Conservation (phyloP, 1,140 invertebrate species). For the Bursaphelenchus mucronatus region DNA sequence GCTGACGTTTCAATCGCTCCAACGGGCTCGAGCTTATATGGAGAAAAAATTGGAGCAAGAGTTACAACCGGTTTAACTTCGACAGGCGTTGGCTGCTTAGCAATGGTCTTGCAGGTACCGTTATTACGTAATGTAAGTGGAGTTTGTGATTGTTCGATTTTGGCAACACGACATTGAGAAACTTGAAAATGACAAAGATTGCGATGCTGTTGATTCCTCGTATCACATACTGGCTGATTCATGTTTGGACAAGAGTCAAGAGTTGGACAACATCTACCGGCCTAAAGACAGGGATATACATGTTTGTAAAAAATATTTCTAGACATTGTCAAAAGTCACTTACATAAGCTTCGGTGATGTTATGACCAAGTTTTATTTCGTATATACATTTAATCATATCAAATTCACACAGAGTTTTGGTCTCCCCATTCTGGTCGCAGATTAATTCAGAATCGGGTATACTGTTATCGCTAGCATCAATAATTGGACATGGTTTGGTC, state of each 20-base stretch:
- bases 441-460: constrained; percentile 44
- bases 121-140: constrained; percentile 11
- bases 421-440: constrained; percentile 55
- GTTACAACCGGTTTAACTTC: neutral
- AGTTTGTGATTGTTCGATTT: constrained; percentile 32
- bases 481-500: constrained; percentile 37
- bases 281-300: constrained; percentile 27
- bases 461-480: constrained; percentile 17
- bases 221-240: constrained; percentile 43
- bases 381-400: constrained; percentile 55
- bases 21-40: no score
- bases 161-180: constrained; percentile 40
- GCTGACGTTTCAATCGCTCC: no score
- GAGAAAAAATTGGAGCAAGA: no score
- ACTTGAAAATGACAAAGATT: constrained; percentile 48
- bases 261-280: constrained; percentile 45
- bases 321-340: constrained; percentile 14
- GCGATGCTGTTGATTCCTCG: constrained; percentile 28
- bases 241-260: constrained; percentile 35
- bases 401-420: constrained; percentile 51
- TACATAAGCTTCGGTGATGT: constrained; percentile 50
- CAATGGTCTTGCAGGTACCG: constrained; percentile 19
- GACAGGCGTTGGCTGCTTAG: constrained; percentile 13
- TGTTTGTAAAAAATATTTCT: neutral
- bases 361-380: constrained; percentile 51